A percentile compares a stretch with the other conserved stretches of the same genome.
Conservation (phyloP, 64 coral and sea anemone genomes). For the Anthopleura sola region DNA sequence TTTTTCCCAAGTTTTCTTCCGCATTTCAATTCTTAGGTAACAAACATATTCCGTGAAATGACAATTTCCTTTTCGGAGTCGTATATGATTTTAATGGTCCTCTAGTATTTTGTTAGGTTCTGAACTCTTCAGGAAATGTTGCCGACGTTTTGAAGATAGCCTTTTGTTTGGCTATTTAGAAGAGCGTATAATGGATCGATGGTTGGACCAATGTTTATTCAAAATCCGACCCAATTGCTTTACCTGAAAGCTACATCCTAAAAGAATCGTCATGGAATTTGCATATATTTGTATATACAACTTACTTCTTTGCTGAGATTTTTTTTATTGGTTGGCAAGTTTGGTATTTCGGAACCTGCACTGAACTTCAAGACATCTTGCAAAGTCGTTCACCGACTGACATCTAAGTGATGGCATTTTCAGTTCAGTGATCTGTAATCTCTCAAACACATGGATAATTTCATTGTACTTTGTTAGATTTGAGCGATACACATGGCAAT, state of each 20-base stretch:
- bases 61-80: not conserved
- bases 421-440: not conserved
- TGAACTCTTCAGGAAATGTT: slow-evolving; percentile 3
- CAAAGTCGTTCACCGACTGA: not conserved
- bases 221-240: not conserved
- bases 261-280: not conserved
- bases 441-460: not conserved
- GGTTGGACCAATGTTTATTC: not conserved
- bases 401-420: not conserved
- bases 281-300: not conserved
- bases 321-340: not conserved
- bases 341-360: not conserved
- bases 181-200: not conserved
- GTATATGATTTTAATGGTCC: not conserved
- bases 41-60: not conserved
- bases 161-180: slow-evolving; percentile 14
- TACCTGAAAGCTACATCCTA: not conserved
- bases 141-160: slow-evolving; percentile 5
- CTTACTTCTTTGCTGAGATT: not conserved
- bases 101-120: not conserved
- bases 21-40: not conserved
- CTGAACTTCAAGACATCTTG: not conserved
- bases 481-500: not conserved
- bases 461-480: not conserved
- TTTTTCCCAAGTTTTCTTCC: not conserved